Evolutionary conservation across 2,888 invertebrate genomes (phyloP), one percentile per base, ranked within the genome.

Genomic region (Limulus polyphemus): DNA sequence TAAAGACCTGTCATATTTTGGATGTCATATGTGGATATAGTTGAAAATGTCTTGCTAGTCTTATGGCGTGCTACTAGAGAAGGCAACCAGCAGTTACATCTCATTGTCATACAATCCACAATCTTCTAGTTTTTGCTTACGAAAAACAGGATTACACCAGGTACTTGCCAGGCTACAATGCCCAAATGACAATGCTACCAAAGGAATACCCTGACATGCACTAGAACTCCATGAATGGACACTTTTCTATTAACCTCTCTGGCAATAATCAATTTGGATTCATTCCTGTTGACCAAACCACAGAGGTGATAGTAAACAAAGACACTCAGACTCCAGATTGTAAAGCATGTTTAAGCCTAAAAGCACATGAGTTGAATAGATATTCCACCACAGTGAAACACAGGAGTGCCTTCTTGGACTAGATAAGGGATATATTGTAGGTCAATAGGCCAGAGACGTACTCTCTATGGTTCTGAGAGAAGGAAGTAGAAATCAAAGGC

Each of bases 81-180:
- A 52, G 58, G 58, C 7, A 46, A 58, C 52, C 52, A 47, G 32
- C 11, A 58, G 16, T 10, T 59, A 11, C 59, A 59, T 59, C 50
- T 59, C 17, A 11, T 12, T 11, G 46, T 46, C 10, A n/a, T 59
- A n/a, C 32, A n/a, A 12, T 52, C 47, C n/a, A 52, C 52, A 14
- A 52, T 10, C 59, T 14, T 10, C 52, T 32, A n/a, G 50, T 49
- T 12, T 49, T 49, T 49, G 11, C 50, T n/a, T 12, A 12, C 11
- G 50, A 49, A 12, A 49, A 49, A 49, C 11, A 12, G 13, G 13
- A 49, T n/a, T 49, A 49, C 50, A 12, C 50, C 11, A 11, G 50
- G 13, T 49, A 49, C 13, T n/a, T 49, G 11, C 50, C 50, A n/a
- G 50, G 11, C 50, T 49, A 49, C 13, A 12, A 49, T n/a, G 11